phyloP scores from a whole-genome alignment of 2,113 vertebrate genomes.

The Clinocottus analis region DNA sequence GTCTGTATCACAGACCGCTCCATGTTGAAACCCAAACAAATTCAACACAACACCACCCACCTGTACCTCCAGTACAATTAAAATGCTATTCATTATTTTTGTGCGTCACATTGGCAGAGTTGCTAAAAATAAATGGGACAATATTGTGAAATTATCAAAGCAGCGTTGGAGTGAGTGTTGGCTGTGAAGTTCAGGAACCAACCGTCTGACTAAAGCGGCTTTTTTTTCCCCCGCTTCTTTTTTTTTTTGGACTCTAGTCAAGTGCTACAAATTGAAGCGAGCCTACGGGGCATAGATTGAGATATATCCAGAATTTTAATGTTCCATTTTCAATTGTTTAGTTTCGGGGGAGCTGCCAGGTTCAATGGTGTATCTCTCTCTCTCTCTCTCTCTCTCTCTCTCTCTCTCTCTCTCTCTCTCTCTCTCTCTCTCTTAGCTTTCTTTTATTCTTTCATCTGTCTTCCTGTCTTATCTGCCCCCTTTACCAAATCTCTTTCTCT shows the following conservation, averaged over 20 bases:
- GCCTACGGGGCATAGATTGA: conserved; percentile 64
- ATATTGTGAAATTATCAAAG: conserved; percentile 68
- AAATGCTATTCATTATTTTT: conserved; percentile 48
- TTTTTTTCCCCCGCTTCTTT: not conserved
- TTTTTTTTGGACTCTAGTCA: conserved; percentile 65
- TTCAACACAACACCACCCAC: conserved; percentile 49
- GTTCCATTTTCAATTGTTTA: conserved; percentile 66
- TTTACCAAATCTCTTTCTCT: conserved; percentile 32
- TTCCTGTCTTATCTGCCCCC: conserved; percentile 41
- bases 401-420: conserved; percentile 32
- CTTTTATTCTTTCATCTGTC: conserved; percentile 38
- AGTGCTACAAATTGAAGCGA: conserved; percentile 70
- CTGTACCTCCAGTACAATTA: conserved; percentile 51
- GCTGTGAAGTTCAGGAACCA: conserved; percentile 56
- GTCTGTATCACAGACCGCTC: conserved; percentile 7
- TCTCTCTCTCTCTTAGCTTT: not conserved
- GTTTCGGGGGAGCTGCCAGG: conserved; percentile 61
- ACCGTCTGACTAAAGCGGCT: conserved; percentile 51
- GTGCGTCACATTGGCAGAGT: conserved; percentile 43
- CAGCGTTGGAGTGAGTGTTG: conserved; percentile 33
- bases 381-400: not conserved
- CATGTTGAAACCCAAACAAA: conserved; percentile 54
- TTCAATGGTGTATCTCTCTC: conserved; percentile 41
- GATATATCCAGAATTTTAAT: conserved; percentile 73
- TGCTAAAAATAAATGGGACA: conserved; percentile 48